phyloP scores from a whole-genome alignment of 1,140 invertebrate species.

The Radopholus similis region DNA sequence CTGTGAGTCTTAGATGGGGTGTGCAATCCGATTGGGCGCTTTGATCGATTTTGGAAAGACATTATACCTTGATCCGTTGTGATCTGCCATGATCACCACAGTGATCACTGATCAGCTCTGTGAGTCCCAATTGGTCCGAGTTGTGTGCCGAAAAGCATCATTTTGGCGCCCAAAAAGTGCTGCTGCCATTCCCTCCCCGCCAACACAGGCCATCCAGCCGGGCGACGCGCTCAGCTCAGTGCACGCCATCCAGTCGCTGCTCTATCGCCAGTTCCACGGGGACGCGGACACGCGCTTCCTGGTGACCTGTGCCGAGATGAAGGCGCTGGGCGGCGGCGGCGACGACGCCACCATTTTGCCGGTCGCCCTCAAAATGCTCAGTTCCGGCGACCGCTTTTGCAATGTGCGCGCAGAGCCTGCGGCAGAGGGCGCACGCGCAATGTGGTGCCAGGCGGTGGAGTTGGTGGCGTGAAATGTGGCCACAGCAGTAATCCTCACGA shows the following conservation, averaged over 20 bases:
- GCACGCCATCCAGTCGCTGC: background rate
- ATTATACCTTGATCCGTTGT: too few relatives aligned
- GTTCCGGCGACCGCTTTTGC: conserved; percentile 1
- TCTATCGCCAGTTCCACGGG: background rate
- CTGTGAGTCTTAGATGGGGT: too few relatives aligned
- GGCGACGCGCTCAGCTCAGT: background rate
- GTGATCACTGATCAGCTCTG: too few relatives aligned
- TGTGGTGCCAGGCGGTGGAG: conserved; percentile 3
- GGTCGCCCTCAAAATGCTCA: background rate
- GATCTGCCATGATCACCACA: too few relatives aligned
- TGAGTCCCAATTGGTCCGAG: too few relatives aligned
- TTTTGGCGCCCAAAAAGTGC: background rate
- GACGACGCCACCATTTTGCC: background rate
- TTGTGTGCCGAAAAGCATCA: background rate
- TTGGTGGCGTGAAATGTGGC: background rate
- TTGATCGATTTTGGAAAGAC: background rate
- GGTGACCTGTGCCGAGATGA: background rate
- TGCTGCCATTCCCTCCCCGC: background rate
- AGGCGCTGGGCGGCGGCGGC: background rate
- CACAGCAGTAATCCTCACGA: background rate
- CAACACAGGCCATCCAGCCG: background rate
- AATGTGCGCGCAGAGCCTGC: background rate
- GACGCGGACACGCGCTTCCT: background rate
- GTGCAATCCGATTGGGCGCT: background rate
- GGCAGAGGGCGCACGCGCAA: background rate